Percentiles rank a stretch among this genome's conserved stretches.
Conservation (phyloP, 2,797 vertebrate genomes). For the Myotis planiceps region DNA sequence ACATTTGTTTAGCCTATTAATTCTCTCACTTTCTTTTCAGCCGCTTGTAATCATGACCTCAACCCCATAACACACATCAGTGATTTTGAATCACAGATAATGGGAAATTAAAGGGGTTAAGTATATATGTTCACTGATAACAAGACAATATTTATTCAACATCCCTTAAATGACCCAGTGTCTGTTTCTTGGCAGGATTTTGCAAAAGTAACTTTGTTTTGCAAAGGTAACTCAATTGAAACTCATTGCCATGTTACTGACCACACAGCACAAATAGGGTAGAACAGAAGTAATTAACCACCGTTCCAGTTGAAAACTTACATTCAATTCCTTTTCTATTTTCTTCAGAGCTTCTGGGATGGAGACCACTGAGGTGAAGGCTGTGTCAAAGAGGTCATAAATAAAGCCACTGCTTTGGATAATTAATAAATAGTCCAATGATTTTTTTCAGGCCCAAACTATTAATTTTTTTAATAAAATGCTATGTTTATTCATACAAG, state of each 20-base stretch:
- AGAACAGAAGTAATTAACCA: constrained; percentile 64
- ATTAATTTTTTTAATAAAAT: constrained; percentile 70
- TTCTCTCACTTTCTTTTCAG: constrained; percentile 3
- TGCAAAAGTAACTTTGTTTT: constrained; percentile 41
- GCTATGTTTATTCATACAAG: constrained; percentile 45
- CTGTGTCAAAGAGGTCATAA: constrained; percentile 57
- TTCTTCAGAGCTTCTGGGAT: constrained; percentile 24
- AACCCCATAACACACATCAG: background rate
- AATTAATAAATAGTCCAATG: constrained; percentile 54
- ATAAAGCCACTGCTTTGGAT: constrained; percentile 54
- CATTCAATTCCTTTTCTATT: constrained; percentile 55
- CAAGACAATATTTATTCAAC: constrained; percentile 51
- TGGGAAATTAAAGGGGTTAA: constrained; percentile 8
- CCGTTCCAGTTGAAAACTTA: constrained; percentile 54
- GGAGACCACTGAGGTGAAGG: constrained; percentile 42
- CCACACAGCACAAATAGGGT: constrained; percentile 38
- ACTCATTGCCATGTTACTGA: constrained; percentile 56
- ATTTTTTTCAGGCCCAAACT: constrained; percentile 37
- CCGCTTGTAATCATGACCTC: background rate
- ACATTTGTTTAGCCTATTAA: background rate
- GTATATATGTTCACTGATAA: constrained; percentile 29
- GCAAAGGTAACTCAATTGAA: constrained; percentile 55
- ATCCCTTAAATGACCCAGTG: background rate
- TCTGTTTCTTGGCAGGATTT: constrained; percentile 42
- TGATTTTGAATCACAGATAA: constrained; percentile 50